Evolutionary conservation across 2,797 vertebrate genomes (phyloP), one percentile per base, ranked within the genome.

Genomic region (Acipenser ruthenus): DNA sequence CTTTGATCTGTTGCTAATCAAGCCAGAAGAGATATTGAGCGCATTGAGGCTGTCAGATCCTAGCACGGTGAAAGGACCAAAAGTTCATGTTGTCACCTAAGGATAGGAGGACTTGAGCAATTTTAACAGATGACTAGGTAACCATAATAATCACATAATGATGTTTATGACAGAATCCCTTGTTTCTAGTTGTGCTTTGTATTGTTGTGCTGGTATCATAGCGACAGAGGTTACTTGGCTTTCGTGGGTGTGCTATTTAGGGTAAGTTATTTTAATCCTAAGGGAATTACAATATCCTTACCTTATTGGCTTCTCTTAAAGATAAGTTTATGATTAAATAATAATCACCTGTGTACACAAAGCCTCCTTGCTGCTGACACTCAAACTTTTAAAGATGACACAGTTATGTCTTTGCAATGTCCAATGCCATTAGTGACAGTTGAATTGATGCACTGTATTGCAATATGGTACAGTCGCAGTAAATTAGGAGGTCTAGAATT

Each of bases 291-390:
- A 7, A 7, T 12, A 60, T 10, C 48, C 10, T 59, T 52, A 7
- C n/a, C 7, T 80, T 10, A 68, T 71, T 88, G 85, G 81, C 86
- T 85, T 75, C 77, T 81, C 79, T 75, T 53, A 73, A 67, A 75
- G 78, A 82, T 82, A 81, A 86, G 81, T 83, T 73, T 75, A 78
- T 87, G 85, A 88, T 87, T 86, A 81, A 86, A 79, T 87, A 86
- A 90, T 89, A 86, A 90, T 89, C 86, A 90, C 85, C 88, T 89
- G 87, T 83, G 85, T 85, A 88, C 86, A 89, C 85, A 90, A 78
- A 79, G 75, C 77, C 76, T 10, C 69, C 51, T 52, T 72, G 52
- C 81, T 69, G 69, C 77, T 49, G 73, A n/a, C 79, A 74, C 75
- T 72, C n/a, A 82, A 81, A 81, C 83, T 84, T 73, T 65, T 56